Percentiles rank a stretch among this genome's conserved stretches.
Conservation (phyloP, 2,797 vertebrate genomes). For the Sebastes jordani region DNA sequence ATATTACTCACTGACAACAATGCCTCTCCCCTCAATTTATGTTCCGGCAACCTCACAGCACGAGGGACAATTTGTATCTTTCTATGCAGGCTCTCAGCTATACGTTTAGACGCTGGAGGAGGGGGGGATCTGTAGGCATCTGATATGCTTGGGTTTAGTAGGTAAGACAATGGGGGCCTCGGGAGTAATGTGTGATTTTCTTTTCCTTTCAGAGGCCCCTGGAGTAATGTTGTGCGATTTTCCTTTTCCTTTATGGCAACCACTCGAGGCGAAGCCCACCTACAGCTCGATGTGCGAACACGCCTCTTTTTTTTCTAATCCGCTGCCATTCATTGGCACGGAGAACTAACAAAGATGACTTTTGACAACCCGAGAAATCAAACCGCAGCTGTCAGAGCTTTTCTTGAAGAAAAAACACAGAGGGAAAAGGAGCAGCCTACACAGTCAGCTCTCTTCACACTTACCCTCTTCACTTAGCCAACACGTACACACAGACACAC, state of each 20-base stretch:
- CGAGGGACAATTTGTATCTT: conserved; percentile 83
- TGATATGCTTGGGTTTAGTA: conserved; percentile 78
- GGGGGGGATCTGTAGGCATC: conserved; percentile 76
- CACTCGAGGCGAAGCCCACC: conserved; percentile 80
- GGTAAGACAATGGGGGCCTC: conserved; percentile 76
- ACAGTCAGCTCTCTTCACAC: conserved; percentile 76
- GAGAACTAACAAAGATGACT: conserved; percentile 81
- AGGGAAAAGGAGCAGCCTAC: conserved; percentile 66
- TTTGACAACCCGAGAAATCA: conserved; percentile 82
- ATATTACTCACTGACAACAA: conserved; percentile 85
- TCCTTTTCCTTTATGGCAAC: conserved; percentile 61
- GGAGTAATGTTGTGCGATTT: conserved; percentile 77
- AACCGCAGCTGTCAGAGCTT: conserved; percentile 76
- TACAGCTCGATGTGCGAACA: conserved; percentile 74
- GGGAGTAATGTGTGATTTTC: conserved; percentile 72
- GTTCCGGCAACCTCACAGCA: conserved; percentile 77
- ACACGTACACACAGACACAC: conserved; percentile 26
- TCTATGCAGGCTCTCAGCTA: conserved; percentile 77
- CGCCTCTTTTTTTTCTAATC: conserved; percentile 74
- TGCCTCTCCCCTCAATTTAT: conserved; percentile 81
- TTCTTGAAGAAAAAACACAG: conserved; percentile 56
- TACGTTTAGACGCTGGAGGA: conserved; percentile 64
- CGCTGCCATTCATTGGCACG: conserved; percentile 70
- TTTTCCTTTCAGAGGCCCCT: conserved; percentile 68
- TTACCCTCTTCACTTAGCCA: conserved; percentile 63